Base-by-base conservation (phyloP, 2,888 invertebrate species). In the Ethmia dodecea region DNA sequence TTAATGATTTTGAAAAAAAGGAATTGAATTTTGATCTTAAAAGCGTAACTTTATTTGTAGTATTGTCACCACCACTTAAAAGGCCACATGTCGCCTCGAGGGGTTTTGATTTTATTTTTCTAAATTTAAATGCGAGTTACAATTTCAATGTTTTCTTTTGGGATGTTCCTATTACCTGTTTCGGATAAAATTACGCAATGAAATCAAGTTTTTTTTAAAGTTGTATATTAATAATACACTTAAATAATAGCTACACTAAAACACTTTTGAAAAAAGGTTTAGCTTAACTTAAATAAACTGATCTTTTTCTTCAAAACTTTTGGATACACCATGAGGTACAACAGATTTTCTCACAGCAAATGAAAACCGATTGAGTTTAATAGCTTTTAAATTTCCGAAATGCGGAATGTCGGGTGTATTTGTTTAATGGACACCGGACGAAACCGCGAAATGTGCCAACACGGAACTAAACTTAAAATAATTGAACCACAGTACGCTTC, bases 391-490 rank as follows among this genome's bases (percentile, higher is more conserved):
- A 69, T 66, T 62, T 60, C 59, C 61, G 35, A 51, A 55, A 50
- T 52, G 47, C 37, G 35, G 40, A 59, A 55, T 55, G 57, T 61
- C 54, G 52, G 28, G 50, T 55, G 70, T 63, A 64, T 69, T 70
- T 69, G 70, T 62, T 70, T 75, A 79, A 78, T 74, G 75, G 76
- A 69, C 69, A 67, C 42, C 61, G 67, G 65, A 55, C 63, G 38
- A 63, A 72, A 77, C 80, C 80, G 76, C 81, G 72, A 68, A 76
- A 71, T 67, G 71, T 56, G 66, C 70, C 71, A 69, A 84, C 84
- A 83, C 73, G 80, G 69, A 81, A 83, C 79, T 65, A 84, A 86
- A 86, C 84, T 84, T 83, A 80, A 83, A 86, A 83, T 86, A 83
- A 86, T 86, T 86, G 83, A 69, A 73, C 55, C 67, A 66, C 62